phyloP scores from a whole-genome alignment of 2,888 invertebrate species.

The Agrotis exclamationis region DNA sequence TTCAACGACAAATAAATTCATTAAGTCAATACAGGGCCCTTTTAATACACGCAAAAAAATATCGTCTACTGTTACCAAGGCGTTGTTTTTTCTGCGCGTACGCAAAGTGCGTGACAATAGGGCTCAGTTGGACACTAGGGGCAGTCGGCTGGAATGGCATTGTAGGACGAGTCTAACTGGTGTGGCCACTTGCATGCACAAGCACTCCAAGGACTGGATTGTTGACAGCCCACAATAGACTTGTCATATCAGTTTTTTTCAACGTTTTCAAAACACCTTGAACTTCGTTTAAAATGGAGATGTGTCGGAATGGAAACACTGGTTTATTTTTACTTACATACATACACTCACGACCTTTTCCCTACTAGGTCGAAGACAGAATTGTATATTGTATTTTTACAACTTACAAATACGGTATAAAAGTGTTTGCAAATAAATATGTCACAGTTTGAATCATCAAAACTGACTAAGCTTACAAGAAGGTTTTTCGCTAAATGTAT shows the following conservation, averaged over 20 bases:
- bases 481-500: conserved; percentile 13
- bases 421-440: background rate
- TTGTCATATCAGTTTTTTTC: conserved; percentile 51
- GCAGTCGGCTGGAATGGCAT: conserved; percentile 73
- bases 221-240: conserved; percentile 59
- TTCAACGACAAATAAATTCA: conserved; percentile 25
- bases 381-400: too few species aligned
- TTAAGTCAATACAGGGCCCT: conserved; percentile 12
- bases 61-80: conserved; percentile 52
- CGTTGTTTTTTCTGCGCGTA: conserved; percentile 47
- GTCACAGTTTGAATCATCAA: background rate
- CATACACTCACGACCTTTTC: too few species aligned
- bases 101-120: conserved; percentile 66
- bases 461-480: conserved; percentile 1
- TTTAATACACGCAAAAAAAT: conserved; percentile 6
- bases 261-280: conserved; percentile 35
- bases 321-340: background rate
- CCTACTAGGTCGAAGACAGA: too few species aligned
- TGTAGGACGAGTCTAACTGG: conserved; percentile 74
- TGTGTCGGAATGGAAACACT: background rate
- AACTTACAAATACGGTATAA: background rate
- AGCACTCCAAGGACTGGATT: conserved; percentile 72
- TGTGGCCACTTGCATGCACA: conserved; percentile 63
- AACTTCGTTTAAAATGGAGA: conserved; percentile 23
- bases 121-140: conserved; percentile 60